These are phyloP conservation scores for Tamias sibiricus DNA, from an alignment of 2,113 vertebrate species.

Conservation along the genomic window DNA sequence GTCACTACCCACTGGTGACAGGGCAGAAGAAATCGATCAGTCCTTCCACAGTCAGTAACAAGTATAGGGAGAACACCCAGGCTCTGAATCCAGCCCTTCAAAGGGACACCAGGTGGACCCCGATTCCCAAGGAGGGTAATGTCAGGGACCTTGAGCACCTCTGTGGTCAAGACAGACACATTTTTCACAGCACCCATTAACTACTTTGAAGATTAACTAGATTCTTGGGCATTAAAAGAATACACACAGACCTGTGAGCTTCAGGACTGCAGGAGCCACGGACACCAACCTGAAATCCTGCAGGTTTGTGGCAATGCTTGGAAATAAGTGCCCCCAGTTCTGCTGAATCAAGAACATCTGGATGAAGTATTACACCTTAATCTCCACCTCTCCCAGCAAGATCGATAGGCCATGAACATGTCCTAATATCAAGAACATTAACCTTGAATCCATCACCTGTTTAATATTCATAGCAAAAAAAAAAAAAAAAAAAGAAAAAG, in stretches of 20 bases:
- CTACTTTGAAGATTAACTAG: not conserved
- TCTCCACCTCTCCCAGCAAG: not conserved
- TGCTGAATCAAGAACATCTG: not conserved
- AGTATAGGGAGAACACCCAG: not conserved
- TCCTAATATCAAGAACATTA: not conserved
- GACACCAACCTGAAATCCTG: not conserved
- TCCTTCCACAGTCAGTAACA: not conserved
- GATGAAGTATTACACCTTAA: not conserved
- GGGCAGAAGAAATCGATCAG: not conserved
- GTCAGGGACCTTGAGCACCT: not conserved
- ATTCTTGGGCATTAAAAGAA: not conserved
- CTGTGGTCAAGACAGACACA: not conserved
- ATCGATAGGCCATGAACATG: not conserved
- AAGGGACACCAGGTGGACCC: not conserved
- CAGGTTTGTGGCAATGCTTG: not conserved
- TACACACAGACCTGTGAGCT: not conserved
- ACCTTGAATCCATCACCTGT: not conserved
- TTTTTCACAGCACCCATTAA: not conserved
- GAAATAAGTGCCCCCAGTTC: not conserved
- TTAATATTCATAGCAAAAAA: constrained; percentile 1
- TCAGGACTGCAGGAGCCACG: not conserved
- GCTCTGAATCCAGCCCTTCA: not conserved
- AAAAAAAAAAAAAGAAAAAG: constrained; percentile 50
- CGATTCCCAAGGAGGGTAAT: not conserved
- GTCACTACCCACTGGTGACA: not conserved